Percentiles rank a stretch among this genome's conserved stretches.
phyloP scores from a whole-genome alignment of 2,113 vertebrate species.

The Erythrocercus mccallii region DNA sequence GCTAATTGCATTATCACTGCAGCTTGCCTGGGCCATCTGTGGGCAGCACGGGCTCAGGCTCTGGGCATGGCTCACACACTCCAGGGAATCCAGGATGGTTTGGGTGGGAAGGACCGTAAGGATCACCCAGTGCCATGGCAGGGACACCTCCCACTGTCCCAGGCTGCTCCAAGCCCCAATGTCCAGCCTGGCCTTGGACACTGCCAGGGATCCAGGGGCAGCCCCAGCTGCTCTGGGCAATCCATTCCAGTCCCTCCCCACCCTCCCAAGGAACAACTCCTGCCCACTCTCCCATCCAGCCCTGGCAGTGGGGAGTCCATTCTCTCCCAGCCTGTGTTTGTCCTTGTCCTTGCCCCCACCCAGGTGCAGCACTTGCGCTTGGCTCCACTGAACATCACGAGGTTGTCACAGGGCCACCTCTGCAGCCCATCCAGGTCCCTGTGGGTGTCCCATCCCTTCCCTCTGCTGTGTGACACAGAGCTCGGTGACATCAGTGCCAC shows the following conservation, averaged over 20 bases:
- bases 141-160: no score
- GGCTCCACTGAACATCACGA: rapidly evolving
- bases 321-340: background rate
- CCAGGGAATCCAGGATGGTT: background rate
- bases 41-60: background rate
- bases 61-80: background rate
- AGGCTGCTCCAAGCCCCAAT: no score
- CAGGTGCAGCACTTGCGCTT: background rate
- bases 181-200: background rate
- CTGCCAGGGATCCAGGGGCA: background rate
- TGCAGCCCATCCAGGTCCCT: background rate
- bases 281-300: background rate
- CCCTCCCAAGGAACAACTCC: background rate
- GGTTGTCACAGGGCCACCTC: background rate
- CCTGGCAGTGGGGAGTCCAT: background rate
- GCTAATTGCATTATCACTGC: background rate
- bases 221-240: background rate
- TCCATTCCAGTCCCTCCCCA: no score
- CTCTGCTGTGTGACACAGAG: background rate
- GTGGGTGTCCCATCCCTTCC: background rate
- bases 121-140: no score
- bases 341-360: background rate
- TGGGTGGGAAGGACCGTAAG: background rate
- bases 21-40: background rate
- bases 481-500: background rate